Conservation (phyloP, 2,888 invertebrate genomes). For the Cosmia trapezina region DNA sequence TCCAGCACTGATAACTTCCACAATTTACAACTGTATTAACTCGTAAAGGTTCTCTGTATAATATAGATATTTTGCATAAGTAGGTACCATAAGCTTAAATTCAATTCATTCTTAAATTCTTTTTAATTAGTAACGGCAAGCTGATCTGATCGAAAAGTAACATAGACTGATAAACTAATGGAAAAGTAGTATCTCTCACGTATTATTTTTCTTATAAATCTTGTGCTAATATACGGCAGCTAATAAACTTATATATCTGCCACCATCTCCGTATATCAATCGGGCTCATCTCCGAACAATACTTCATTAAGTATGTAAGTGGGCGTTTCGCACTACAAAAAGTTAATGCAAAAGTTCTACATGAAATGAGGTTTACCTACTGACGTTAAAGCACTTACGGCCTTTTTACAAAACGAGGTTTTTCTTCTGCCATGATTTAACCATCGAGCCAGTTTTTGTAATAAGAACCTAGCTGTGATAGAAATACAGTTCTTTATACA, state of each 20-base stretch:
- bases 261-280: conserved; percentile 38
- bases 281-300: conserved; percentile 56
- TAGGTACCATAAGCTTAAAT: conserved; percentile 4
- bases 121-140: conserved; percentile 8
- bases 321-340: conserved; percentile 31
- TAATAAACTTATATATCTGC: conserved; percentile 23
- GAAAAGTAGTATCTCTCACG: conserved; percentile 29
- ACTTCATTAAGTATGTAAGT: conserved; percentile 61
- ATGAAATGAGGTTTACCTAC: neutral
- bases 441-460: too few species aligned
- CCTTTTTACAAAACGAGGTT: too few species aligned
- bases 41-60: too few species aligned
- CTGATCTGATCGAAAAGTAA: conserved; percentile 6
- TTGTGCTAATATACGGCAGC: neutral
- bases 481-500: too few species aligned
- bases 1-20: too few species aligned
- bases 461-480: too few species aligned
- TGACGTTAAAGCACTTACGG: neutral
- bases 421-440: too few species aligned
- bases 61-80: too few species aligned
- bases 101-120: too few species aligned
- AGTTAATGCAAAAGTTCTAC: conserved; percentile 25
- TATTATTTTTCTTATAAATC: conserved; percentile 24
- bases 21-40: too few species aligned
- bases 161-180: conserved; percentile 1